phyloP scores from a whole-genome alignment of 2,888 invertebrate species.

The Aphidius colemani region DNA sequence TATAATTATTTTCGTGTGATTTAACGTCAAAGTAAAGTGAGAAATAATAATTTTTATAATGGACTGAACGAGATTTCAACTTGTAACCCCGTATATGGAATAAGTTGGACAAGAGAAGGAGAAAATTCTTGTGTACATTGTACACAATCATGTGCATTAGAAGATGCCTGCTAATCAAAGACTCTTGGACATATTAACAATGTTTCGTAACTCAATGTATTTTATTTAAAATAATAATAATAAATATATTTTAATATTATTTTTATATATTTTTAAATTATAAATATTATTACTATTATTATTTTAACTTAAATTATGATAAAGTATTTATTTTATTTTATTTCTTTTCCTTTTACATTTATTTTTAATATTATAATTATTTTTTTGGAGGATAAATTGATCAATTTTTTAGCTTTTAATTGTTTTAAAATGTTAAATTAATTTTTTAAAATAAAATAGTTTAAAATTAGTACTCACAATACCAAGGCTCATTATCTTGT shows the following conservation, averaged over 20 bases:
- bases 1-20: neutral
- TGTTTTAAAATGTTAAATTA: neutral
- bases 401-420: slow-evolving; percentile 1
- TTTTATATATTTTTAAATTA: too few species aligned
- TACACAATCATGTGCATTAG: slow-evolving; percentile 31
- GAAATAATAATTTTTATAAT: neutral
- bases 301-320: too few species aligned
- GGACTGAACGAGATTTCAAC: too few species aligned
- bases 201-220: neutral
- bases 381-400: too few species aligned
- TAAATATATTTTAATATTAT: too few species aligned
- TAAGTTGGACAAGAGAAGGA: neutral
- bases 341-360: too few species aligned
- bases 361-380: too few species aligned
- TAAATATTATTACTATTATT: too few species aligned
- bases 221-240: too few species aligned
- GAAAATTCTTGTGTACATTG: slow-evolving; percentile 13
- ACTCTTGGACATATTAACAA: slow-evolving; percentile 32
- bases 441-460: neutral
- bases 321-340: too few species aligned
- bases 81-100: too few species aligned
- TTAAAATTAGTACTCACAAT: slow-evolving; percentile 33
- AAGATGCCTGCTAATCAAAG: slow-evolving; percentile 35
- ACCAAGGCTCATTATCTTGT: slow-evolving; percentile 24
- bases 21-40: neutral